These are phyloP conservation scores for Conus betulinus DNA, from an alignment of 1,140 invertebrate species.

Conservation along the genomic window DNA sequence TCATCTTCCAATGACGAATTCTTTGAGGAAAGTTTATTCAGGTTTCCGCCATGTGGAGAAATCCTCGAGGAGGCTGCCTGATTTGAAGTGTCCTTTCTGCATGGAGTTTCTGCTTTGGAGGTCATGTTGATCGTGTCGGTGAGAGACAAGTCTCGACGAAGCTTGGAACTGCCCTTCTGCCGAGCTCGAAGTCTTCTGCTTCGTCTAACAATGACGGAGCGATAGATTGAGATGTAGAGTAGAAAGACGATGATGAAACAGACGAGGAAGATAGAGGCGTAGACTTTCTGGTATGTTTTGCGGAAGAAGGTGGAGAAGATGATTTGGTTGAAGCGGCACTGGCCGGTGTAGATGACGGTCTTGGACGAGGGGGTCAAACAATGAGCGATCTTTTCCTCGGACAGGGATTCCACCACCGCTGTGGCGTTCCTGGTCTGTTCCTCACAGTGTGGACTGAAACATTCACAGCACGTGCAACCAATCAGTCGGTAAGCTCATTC, in stretches of 20 bases:
- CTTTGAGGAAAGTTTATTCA: not conserved
- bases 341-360: conserved; percentile 46
- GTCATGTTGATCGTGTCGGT: conserved; percentile 43
- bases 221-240: conserved; percentile 66
- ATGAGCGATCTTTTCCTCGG: not conserved
- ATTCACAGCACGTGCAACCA: not conserved
- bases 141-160: conserved; percentile 50
- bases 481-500: too few species aligned
- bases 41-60: too few species aligned
- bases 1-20: not conserved
- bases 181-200: conserved; percentile 54
- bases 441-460: not conserved
- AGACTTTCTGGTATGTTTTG: conserved; percentile 63
- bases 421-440: not conserved
- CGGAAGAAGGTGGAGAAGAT: conserved; percentile 57
- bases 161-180: conserved; percentile 47
- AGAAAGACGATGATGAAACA: conserved; percentile 64
- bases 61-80: too few species aligned
- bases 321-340: conserved; percentile 52
- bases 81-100: not conserved
- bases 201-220: conserved; percentile 58
- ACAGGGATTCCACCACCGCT: not conserved
- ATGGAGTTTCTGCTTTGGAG: not conserved
- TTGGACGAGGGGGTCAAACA: not conserved
- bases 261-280: conserved; percentile 63